Conservation (phyloP, 2,888 invertebrate species). For the Auanema sp. region DNA sequence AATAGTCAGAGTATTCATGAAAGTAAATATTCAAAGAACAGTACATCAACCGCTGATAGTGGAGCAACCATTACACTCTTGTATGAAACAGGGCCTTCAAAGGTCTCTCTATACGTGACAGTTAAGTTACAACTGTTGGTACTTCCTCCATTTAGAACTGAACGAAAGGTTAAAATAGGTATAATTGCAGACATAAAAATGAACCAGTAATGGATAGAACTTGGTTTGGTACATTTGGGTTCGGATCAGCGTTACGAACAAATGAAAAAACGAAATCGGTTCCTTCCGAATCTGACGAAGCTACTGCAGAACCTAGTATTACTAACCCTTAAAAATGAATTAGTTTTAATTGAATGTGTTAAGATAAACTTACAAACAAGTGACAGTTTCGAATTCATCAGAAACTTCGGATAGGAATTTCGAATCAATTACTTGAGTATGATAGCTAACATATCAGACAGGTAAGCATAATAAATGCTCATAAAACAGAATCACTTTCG, state of each 20-base stretch:
- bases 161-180: slow-evolving; percentile 6
- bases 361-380: background rate
- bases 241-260: slow-evolving; percentile 31
- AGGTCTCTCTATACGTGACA: slow-evolving; percentile 26
- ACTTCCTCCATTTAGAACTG: slow-evolving; percentile 33
- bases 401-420: too few relatives aligned
- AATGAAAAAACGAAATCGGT: slow-evolving; percentile 32
- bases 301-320: background rate
- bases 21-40: background rate
- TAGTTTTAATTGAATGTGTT: too few relatives aligned
- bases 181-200: background rate
- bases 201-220: slow-evolving; percentile 27
- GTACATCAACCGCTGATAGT: background rate
- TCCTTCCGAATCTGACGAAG: slow-evolving; percentile 31
- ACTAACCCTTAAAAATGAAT: slow-evolving; percentile 13
- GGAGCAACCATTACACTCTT: slow-evolving; percentile 12
- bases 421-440: too few relatives aligned
- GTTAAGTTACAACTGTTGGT: slow-evolving; percentile 23
- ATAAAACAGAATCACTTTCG: too few relatives aligned
- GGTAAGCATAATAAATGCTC: too few relatives aligned
- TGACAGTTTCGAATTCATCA: too few relatives aligned
- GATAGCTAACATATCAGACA: too few relatives aligned
- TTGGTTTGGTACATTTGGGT: slow-evolving; percentile 25
- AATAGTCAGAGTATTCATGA: too few relatives aligned
- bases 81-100: slow-evolving; percentile 17